These are phyloP conservation scores for Xyrichtys novacula DNA, from an alignment of 2,797 vertebrate species.

Conservation along the genomic window DNA sequence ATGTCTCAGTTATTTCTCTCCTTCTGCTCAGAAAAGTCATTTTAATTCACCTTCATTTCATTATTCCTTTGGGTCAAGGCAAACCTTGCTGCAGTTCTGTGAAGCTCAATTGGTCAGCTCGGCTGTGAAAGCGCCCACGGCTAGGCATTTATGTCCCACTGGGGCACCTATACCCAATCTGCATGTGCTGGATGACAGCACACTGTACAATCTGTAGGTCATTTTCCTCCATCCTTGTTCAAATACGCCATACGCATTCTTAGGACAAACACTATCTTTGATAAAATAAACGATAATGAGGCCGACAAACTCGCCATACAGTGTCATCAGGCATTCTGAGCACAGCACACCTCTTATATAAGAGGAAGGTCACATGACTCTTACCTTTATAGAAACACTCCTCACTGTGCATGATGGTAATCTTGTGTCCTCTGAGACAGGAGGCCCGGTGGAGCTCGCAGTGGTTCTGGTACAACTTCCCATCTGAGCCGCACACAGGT, in stretches of 20 bases:
- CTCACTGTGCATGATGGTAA: slow-evolving; percentile 94
- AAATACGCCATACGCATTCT: neutral
- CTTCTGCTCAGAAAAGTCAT: slow-evolving; percentile 3
- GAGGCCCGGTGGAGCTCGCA: slow-evolving; percentile 95
- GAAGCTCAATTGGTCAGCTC: slow-evolving; percentile 3
- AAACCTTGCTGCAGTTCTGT: slow-evolving; percentile 27
- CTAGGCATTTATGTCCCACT: neutral
- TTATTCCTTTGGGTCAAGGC: slow-evolving; percentile 28
- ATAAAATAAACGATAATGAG: no score
- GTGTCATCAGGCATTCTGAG: neutral
- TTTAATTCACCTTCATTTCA: slow-evolving; percentile 27
- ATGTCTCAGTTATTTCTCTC: slow-evolving; percentile 22
- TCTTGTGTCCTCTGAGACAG: slow-evolving; percentile 89
- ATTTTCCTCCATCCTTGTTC: neutral
- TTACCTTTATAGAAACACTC: slow-evolving; percentile 98
- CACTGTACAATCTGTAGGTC: slow-evolving; percentile 5
- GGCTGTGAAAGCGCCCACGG: slow-evolving; percentile 7
- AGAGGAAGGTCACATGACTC: slow-evolving; percentile 31
- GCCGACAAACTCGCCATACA: neutral
- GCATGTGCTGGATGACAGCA: slow-evolving; percentile 2
- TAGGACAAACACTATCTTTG: no score
- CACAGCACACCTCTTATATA: neutral
- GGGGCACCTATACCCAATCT: neutral
- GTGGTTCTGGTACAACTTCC: slow-evolving; percentile 95
- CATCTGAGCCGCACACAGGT: slow-evolving; percentile 96